Conservation (phyloP, 2,888 invertebrate genomes). For the Macroteleia sp. region DNA sequence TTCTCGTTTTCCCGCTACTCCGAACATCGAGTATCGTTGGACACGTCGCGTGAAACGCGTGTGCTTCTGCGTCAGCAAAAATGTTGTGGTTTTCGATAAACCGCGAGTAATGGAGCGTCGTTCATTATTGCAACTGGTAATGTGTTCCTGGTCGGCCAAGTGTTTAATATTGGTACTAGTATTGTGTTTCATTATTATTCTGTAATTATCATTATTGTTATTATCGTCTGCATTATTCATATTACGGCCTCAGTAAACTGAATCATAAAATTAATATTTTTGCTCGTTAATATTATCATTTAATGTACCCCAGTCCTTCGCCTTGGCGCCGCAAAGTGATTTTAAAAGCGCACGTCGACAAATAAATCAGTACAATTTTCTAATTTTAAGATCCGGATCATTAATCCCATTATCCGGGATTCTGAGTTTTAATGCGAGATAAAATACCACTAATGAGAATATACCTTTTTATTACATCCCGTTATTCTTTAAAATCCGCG, state of each 20-base stretch:
- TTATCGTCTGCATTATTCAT: conserved; percentile 45
- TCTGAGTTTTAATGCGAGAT: conserved; percentile 19
- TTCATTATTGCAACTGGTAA: conserved; percentile 77
- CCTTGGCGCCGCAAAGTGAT: not conserved
- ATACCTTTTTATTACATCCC: conserved; percentile 26
- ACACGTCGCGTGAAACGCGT: conserved; percentile 63
- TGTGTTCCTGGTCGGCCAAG: conserved; percentile 66
- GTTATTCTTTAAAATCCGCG: not conserved
- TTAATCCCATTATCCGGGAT: conserved; percentile 27
- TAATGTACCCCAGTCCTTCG: not conserved
- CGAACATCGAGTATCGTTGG: too few species aligned
- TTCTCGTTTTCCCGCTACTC: conserved; percentile 61
- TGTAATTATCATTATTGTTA: conserved; percentile 59
- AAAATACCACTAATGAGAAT: conserved; percentile 39
- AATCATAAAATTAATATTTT: conserved; percentile 47
- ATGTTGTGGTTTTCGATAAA: conserved; percentile 75
- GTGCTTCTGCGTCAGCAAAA: conserved; percentile 69
- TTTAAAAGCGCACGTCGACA: not conserved
- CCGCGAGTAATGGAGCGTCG: conserved; percentile 76
- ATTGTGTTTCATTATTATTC: conserved; percentile 58
- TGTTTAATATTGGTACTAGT: conserved; percentile 57
- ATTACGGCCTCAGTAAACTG: conserved; percentile 19
- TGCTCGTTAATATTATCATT: conserved; percentile 9
- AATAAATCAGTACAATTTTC: conserved; percentile 26
- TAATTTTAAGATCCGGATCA: conserved; percentile 26